Evolutionary conservation across 2,888 invertebrate species (phyloP).

Genomic region (Copidosoma aretas): DNA sequence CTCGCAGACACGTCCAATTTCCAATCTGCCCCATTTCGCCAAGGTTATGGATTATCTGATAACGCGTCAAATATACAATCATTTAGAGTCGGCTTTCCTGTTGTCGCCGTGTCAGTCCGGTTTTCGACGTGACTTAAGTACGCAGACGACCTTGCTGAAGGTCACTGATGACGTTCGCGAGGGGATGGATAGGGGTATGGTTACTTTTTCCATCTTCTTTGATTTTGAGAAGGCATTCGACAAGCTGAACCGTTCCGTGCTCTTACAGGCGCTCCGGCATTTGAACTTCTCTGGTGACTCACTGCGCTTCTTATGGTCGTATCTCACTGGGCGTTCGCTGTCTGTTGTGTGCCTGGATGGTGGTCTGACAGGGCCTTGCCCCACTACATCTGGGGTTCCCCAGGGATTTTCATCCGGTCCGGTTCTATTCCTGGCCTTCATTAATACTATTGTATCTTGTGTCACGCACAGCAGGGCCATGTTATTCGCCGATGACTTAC

Average conservation of each 20-base stretch:
- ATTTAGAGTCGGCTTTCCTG: slow-evolving; percentile 10
- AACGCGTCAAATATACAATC: slow-evolving; percentile 15
- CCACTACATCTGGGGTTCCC: too few species aligned
- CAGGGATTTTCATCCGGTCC: background rate
- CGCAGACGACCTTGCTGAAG: slow-evolving; percentile 6
- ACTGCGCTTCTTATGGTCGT: background rate
- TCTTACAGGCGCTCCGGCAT: background rate
- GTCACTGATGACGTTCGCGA: slow-evolving; percentile 9
- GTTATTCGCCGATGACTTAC: background rate
- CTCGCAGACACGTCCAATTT: slow-evolving; percentile 28
- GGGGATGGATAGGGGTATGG: background rate
- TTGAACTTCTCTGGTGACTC: background rate
- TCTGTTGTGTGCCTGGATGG: background rate
- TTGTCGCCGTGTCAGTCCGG: slow-evolving; percentile 16
- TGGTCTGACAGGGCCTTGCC: background rate
- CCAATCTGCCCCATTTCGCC: slow-evolving; percentile 21
- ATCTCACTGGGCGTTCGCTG: too few species aligned
- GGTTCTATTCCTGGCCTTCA: background rate
- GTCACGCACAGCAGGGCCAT: background rate
- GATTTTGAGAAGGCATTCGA: slow-evolving; percentile 21
- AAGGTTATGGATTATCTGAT: slow-evolving; percentile 30
- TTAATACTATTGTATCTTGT: background rate
- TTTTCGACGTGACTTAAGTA: slow-evolving; percentile 1
- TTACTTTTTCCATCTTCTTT: slow-evolving; percentile 17
- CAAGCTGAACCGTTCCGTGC: background rate